A percentile compares a stretch with the other conserved stretches of the same genome.
These are phyloP conservation scores for Cepphus grylle DNA, from an alignment of 2,113 vertebrate species.

Conservation along the genomic window DNA sequence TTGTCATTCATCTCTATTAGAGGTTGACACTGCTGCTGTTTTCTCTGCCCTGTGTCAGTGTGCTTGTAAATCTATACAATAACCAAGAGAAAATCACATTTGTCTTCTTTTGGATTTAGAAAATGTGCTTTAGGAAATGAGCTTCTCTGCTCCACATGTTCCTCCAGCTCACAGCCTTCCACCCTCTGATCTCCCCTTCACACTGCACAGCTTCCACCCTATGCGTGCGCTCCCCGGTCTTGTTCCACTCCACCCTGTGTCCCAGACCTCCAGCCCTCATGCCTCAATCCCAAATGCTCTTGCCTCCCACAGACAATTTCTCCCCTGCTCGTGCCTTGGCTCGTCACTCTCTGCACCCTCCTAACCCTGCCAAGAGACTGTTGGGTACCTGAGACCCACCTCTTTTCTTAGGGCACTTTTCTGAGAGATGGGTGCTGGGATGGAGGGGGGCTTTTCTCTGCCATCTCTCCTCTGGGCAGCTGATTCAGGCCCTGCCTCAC, in stretches of 20 bases:
- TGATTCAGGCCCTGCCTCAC: not conserved
- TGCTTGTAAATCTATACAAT: not conserved
- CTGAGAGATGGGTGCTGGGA: not conserved
- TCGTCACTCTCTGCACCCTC: not conserved
- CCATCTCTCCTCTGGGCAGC: not conserved
- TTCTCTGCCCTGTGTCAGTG: conserved; percentile 33
- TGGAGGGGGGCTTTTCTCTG: not conserved
- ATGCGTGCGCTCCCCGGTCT: fast-evolving
- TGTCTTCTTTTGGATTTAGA: not conserved
- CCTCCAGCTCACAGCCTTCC: not conserved
- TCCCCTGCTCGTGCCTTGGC: not conserved
- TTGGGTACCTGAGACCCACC: not conserved
- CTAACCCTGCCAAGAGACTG: fast-evolving
- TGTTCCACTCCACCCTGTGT: fast-evolving
- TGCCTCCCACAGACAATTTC: not conserved
- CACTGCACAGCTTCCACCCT: not conserved
- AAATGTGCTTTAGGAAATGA: not conserved
- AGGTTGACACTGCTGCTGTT: not conserved
- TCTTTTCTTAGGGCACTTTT: not conserved
- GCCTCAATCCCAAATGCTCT: not conserved
- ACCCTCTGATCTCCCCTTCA: fast-evolving
- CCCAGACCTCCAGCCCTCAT: not conserved
- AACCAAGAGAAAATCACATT: not conserved
- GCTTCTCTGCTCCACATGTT: not conserved
- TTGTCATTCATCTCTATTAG: conserved; percentile 39